Evolutionary conservation across 2,113 vertebrate species (phyloP), one percentile per base, ranked within the genome.

Genomic region (Phalacrocorax pelagicus): DNA sequence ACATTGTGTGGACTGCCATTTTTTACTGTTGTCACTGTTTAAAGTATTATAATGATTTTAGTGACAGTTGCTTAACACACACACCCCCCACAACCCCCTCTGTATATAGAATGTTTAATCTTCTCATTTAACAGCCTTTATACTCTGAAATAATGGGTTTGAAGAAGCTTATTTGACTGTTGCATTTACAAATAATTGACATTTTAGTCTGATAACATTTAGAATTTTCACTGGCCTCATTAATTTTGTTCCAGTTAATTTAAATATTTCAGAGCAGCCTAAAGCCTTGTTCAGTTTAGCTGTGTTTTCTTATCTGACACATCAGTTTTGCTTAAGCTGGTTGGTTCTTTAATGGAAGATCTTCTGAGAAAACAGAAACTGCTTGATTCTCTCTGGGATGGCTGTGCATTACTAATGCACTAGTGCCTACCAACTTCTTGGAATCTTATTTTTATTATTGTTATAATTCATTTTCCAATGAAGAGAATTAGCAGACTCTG

Each of bases 21-120:
- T 96, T 95, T 83, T 82, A 78, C 30, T 61, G 15, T 66, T 88
- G 75, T 38, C 40, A 29, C 38, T 94, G 17, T 93, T 95, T 71
- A 87, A 94, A 92, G 22, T 77, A 73, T 91, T 36, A 30, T 85
- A 88, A 95, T 78, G 27, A 19, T 44, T 91, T 95, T 75, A 59
- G 58, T 52, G 81, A 82, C 46, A 71, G 30, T 59, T 94, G 52
- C n/a, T 88, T 88, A 92, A 86, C 52, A 11, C 38, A 38, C 38
- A 38, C 38, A 10, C 38, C 38, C 38, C 38, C 38, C 38, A 38
- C 2, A 6, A 6, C 36, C 29, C 19, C 6, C 21, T 7, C 10
- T 4, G 1, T 24, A n/a, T 16, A 70, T 3, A 61, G 44, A 79
- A 66, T 20, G 51, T 86, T 93, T 81, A 3, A 57, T 72, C 71